Percentiles rank a stretch among this genome's conserved stretches.
These are phyloP conservation scores for Salvelinus namaycush DNA, from an alignment of 2,113 vertebrate genomes.

Conservation along the genomic window DNA sequence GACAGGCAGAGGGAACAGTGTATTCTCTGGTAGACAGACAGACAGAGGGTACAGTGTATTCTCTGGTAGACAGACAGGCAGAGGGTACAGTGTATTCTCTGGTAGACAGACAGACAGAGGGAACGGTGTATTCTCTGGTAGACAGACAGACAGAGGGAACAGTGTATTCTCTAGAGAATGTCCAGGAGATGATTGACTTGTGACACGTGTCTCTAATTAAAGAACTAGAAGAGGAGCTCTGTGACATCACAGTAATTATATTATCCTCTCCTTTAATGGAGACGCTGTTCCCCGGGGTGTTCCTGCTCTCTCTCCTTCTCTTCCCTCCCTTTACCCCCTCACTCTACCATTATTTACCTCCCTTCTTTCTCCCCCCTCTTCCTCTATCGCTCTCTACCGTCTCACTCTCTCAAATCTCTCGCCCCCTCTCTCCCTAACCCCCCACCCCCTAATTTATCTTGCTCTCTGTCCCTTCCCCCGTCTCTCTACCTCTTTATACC, in stretches of 20 bases:
- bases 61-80: no score
- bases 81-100: no score
- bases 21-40: no score
- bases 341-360: neutral
- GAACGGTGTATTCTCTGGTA: no score
- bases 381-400: neutral
- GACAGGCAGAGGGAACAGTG: no score
- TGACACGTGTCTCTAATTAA: slow-evolving; percentile 42
- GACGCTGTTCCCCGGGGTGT: slow-evolving; percentile 19
- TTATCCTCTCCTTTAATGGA: slow-evolving; percentile 45
- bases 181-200: slow-evolving; percentile 19
- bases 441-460: neutral
- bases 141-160: no score
- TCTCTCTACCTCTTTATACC: neutral
- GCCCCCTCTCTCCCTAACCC: neutral
- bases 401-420: neutral
- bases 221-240: slow-evolving; percentile 19
- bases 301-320: neutral
- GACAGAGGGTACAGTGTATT: no score
- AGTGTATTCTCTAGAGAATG: slow-evolving; percentile 2
- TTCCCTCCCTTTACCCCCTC: neutral
- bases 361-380: neutral
- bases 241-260: slow-evolving; percentile 62
- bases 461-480: neutral
- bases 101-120: no score